phyloP scores from a whole-genome alignment of 2,888 invertebrate species.

The Dorcus parallelipipedus region DNA sequence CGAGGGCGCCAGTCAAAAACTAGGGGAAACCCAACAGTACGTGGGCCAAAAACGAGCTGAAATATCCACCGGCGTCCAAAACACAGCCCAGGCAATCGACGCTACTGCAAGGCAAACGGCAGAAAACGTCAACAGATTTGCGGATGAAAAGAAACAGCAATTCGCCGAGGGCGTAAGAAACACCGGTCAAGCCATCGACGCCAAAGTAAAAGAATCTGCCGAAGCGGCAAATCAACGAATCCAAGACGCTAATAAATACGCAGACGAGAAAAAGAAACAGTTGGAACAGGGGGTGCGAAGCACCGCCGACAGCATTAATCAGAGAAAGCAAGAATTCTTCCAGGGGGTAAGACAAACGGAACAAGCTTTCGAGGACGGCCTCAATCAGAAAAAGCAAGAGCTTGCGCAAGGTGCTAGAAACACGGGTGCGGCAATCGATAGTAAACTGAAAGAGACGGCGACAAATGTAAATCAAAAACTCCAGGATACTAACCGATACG shows the following conservation, averaged over 20 bases:
- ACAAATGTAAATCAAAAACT: conserved; percentile 11
- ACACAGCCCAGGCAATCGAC: conserved; percentile 34
- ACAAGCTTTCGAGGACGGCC: neutral
- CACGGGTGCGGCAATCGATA: conserved; percentile 42
- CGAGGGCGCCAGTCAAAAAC: conserved; percentile 9
- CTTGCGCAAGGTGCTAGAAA: conserved; percentile 33
- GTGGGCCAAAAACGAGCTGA: conserved; percentile 8
- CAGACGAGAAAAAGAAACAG: conserved; percentile 11
- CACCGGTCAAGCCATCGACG: conserved; percentile 34
- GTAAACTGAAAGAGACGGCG: conserved; percentile 28
- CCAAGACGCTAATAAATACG: conserved; percentile 14
- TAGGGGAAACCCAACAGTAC: conserved; percentile 15
- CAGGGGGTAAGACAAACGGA: conserved; percentile 11
- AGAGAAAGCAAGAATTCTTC: conserved; percentile 10
- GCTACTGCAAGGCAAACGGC: conserved; percentile 29
- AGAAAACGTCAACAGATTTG: conserved; percentile 8
- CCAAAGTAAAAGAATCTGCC: conserved; percentile 20
- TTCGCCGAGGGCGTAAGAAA: conserved; percentile 15
- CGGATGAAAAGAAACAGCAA: conserved; percentile 19
- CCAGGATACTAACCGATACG: conserved; percentile 8
- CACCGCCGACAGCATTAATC: conserved; percentile 10
- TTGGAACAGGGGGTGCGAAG: conserved; percentile 10
- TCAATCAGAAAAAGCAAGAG: conserved; percentile 7
- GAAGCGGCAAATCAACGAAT: conserved; percentile 8
- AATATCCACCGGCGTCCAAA: neutral